Percentiles rank a stretch among this genome's conserved stretches.
Evolutionary conservation across 2,797 vertebrate genomes (phyloP).

Genomic region (Tadarida brasiliensis): DNA sequence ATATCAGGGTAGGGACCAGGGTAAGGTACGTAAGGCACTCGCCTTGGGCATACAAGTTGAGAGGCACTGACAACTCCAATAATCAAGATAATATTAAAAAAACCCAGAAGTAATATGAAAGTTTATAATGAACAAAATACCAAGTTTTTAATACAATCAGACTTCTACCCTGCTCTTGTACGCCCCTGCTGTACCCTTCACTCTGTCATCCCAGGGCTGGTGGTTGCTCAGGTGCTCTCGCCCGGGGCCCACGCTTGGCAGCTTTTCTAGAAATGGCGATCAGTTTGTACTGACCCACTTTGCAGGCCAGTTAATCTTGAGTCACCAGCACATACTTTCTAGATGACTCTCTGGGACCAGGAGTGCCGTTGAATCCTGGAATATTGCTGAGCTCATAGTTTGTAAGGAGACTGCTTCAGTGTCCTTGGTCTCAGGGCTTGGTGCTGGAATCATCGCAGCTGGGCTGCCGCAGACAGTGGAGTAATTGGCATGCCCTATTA

Average conservation of each 20-base stretch:
- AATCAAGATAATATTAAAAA: neutral
- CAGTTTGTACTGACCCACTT: neutral
- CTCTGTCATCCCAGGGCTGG: neutral
- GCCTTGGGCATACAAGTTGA: neutral
- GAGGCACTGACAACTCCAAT: neutral
- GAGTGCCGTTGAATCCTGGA: neutral
- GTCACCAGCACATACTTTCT: neutral
- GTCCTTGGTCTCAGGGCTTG: neutral
- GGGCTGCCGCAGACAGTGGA: neutral
- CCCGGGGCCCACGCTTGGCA: neutral
- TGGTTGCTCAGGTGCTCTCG: neutral
- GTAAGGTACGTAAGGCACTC: neutral
- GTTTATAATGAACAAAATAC: neutral
- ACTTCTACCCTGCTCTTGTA: neutral
- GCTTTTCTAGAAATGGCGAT: neutral
- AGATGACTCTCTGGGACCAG: neutral
- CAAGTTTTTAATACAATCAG: neutral
- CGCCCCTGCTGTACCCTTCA: accelerated
- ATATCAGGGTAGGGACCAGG: no score
- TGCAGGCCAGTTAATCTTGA: neutral
- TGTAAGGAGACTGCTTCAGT: neutral
- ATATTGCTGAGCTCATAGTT: neutral
- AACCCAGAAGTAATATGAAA: neutral
- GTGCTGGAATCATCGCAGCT: neutral
- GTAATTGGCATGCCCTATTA: neutral